These are phyloP conservation scores for Atractosteus spatula DNA, from an alignment of 2,113 vertebrate species.

Conservation along the genomic window DNA sequence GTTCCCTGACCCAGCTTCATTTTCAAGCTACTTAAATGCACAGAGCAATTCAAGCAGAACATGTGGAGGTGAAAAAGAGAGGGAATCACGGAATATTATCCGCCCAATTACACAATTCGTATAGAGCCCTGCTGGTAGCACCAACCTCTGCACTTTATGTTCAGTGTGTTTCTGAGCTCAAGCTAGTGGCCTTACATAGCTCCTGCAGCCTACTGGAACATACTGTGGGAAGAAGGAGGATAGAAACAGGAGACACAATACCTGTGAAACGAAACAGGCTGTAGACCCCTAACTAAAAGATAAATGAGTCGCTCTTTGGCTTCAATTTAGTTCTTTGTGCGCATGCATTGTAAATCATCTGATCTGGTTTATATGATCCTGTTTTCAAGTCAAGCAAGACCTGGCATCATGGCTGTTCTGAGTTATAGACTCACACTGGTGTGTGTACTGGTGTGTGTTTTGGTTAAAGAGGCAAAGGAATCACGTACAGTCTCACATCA, in stretches of 20 bases:
- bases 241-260: background rate
- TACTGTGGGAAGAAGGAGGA: background rate
- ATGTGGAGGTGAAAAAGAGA: conserved; percentile 54
- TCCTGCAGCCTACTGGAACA: background rate
- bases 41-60: conserved; percentile 47
- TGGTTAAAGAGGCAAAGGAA: too few relatives aligned
- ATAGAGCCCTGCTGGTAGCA: conserved; percentile 45
- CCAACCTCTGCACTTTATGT: conserved; percentile 44
- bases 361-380: background rate
- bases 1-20: conserved; percentile 54
- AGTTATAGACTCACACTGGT: too few relatives aligned
- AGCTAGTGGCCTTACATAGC: background rate
- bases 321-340: background rate
- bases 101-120: conserved; percentile 64
- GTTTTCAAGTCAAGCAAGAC: too few relatives aligned
- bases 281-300: background rate
- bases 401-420: too few relatives aligned
- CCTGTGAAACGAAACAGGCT: background rate
- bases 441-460: too few relatives aligned
- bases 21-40: conserved; percentile 54
- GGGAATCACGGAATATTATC: conserved; percentile 62
- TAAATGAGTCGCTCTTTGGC: background rate
- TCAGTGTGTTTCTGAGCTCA: conserved; percentile 13
- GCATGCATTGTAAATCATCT: background rate
- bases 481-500: too few relatives aligned